Base-by-base conservation (phyloP, 2,113 vertebrate genomes). In the Cyanoliseus patagonus region DNA sequence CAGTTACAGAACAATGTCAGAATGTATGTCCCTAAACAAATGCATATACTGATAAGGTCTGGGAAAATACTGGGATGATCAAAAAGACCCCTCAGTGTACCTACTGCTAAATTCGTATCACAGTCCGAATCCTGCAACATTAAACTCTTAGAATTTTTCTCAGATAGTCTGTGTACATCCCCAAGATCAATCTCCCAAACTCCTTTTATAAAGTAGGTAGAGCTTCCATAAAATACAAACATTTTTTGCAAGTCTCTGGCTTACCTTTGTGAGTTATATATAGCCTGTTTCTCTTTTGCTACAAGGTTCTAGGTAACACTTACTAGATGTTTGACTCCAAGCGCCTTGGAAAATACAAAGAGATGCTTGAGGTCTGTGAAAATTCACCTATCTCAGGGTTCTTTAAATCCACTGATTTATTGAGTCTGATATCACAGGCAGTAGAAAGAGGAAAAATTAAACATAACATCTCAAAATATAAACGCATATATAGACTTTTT, bases 221-320 rank as follows among this genome's bases (percentile, higher is more conserved):
- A 75, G 23, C 11, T 82, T 73, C 24, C 75, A 77, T 33, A 64
- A 92, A 75, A 30, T 19, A 83, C 57, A 76, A 70, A 59, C 5
- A n/a, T 39, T 87, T 78, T 46, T 39, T 11, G 13, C 27, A 63
- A 59, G 77, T 6, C 30, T 87, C 27, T 63, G 68, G 14, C n/a
- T 87, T 86, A 64, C 20, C 15, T 33, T 3, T 46, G 39, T 80
- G 53, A 69, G n/a, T 69, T 42, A 33, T 1, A 61, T 42, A 33
- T 0, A 61, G 25, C 20, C 13, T 23, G 23, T 39, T 83, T 77
- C 25, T 66, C 49, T 27, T 55, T n/a, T 64, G 66, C 51, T 75
- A 6, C 16, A 35, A 17, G 42, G 41, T 86, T 83, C 53, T 78
- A 7, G 2, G 1, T 39, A 51, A 66, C 12, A 25, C 0, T 0